Evolutionary conservation across 2,113 vertebrate species (phyloP), one percentile per base, ranked within the genome.

Genomic region (Petrocephalus zakoni): DNA sequence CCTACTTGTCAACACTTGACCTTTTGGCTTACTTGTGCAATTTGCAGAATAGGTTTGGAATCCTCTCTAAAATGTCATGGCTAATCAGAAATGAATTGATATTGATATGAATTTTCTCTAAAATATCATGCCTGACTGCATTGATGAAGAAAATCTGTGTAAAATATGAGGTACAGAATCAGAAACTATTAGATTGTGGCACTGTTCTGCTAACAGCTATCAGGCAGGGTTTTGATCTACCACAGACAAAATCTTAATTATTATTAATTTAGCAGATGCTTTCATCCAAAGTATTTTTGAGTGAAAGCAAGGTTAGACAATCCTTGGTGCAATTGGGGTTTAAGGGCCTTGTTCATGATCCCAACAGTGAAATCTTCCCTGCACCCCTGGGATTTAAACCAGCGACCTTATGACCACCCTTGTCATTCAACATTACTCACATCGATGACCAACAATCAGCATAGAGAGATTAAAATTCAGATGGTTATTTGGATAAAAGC

Each of bases 1-100:
- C 78, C 81, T 90, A 82, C 88, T 92, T 91, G 88, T 92, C 88
- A 90, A 88, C 87, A 91, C 90, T 91, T 93, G 91, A 92, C 92
- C 90, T 92, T 91, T 91, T 55, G 68, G 88, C 58, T 88, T 86
- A 89, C 72, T 89, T 88, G 61, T 87, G 87, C 87, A 89, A 90
- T 92, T 91, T 90, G 25, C 64, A 61, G 51, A 89, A 72, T 25
- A 81, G 88, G 91, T 90, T 88, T 89, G 58, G 86, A 87, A 58
- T 89, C 53, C 64, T 21, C 46, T 42, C 7, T 88, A 87, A 91
- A 88, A 90, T 90, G 82, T 55, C 61, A 56, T 72, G 13, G 85
- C 82, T 92, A 90, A 90, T 92, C 91, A 91, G 89, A 78, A 37
- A 78, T 78, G 72, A 42, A 78, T 25, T 5, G 11, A 5, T 53